Percentiles rank a stretch among this genome's conserved stretches.
These are phyloP conservation scores for Schizaphis graminum DNA, from an alignment of 2,888 invertebrate genomes.

Conservation along the genomic window DNA sequence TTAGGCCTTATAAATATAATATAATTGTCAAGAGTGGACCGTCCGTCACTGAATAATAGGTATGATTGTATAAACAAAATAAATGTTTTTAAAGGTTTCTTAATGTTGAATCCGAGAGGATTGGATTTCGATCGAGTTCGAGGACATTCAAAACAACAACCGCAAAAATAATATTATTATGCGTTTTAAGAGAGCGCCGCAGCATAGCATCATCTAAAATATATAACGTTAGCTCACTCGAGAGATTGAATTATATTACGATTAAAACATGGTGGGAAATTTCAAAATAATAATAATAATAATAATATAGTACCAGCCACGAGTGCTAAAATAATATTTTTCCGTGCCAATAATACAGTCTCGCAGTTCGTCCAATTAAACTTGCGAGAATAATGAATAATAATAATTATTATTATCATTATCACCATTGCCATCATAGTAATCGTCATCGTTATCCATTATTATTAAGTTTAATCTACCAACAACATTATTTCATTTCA, in stretches of 20 bases:
- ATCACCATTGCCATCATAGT: not conserved
- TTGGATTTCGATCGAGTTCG: not conserved
- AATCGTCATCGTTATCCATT: not conserved
- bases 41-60: not conserved
- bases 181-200: not conserved
- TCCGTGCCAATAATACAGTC: not conserved
- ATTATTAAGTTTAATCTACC: not conserved
- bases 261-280: not conserved
- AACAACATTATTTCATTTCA: not conserved
- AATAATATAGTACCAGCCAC: not conserved
- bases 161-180: not conserved
- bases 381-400: not conserved
- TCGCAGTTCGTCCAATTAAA: not conserved
- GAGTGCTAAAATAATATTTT: slow-evolving; percentile 12
- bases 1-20: no score
- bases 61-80: not conserved
- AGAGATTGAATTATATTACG: not conserved
- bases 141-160: not conserved
- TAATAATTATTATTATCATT: not conserved
- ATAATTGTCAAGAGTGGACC: no score
- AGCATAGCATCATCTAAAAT: not conserved
- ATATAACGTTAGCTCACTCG: not conserved
- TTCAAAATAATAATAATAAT: not conserved
- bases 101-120: not conserved
- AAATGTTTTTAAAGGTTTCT: not conserved